Percentiles rank a stretch among this genome's conserved stretches.
phyloP scores from a whole-genome alignment of 2,888 invertebrate species.

The Limnephilus lunatus region DNA sequence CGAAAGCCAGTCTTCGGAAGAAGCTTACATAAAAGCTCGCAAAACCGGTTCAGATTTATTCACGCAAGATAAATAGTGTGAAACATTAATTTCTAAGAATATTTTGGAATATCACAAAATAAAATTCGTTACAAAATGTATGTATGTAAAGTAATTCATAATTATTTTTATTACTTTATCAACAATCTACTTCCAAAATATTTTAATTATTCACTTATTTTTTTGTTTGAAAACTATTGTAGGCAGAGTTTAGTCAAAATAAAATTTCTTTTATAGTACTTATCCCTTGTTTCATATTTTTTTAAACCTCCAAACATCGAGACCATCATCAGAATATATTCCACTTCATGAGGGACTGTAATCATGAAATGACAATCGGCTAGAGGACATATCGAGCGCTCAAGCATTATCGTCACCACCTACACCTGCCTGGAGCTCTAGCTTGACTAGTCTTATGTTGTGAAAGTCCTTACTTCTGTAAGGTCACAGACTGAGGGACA shows the following conservation, averaged over 20 bases:
- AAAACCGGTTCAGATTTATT: slow-evolving; percentile 91
- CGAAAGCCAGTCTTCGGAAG: slow-evolving; percentile 84
- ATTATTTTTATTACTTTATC: background rate
- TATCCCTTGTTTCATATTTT: background rate
- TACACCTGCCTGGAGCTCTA: background rate
- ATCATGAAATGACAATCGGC: background rate
- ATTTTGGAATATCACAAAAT: too few species aligned
- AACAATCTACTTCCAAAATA: background rate
- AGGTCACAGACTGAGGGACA: too few species aligned
- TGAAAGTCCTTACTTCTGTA: background rate
- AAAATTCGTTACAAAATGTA: too few species aligned
- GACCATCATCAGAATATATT: background rate
- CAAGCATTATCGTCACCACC: background rate
- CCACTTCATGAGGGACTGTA: background rate
- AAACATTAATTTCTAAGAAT: background rate
- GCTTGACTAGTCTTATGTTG: background rate
- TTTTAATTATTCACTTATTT: background rate
- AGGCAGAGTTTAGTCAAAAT: background rate
- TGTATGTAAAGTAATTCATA: too few species aligned
- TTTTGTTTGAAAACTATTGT: background rate
- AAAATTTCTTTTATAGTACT: background rate
- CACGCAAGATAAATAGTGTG: slow-evolving; percentile 59
- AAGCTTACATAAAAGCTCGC: slow-evolving; percentile 83
- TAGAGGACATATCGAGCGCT: background rate
- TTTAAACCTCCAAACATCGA: background rate